A percentile compares a stretch with the other conserved stretches of the same genome.
phyloP scores from a whole-genome alignment of 2,797 vertebrate species.

The Sebastes goodei region DNA sequence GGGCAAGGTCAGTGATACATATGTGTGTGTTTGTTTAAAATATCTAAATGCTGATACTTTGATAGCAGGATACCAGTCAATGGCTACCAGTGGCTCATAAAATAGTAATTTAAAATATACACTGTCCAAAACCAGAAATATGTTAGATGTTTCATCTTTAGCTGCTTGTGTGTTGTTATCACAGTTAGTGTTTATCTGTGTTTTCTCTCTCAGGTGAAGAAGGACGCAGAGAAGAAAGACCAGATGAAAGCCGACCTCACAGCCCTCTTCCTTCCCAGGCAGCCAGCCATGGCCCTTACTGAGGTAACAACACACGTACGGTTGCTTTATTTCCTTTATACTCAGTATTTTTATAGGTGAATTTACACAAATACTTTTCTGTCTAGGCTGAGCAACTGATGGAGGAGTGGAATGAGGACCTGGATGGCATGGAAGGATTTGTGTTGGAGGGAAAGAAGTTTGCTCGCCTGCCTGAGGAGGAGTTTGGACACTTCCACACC shows the following conservation, averaged over 20 bases:
- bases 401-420: constrained; percentile 98
- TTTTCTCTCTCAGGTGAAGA: constrained; percentile 83
- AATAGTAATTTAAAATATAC: not conserved
- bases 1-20: constrained; percentile 81
- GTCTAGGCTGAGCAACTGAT: constrained; percentile 94
- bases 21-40: not conserved
- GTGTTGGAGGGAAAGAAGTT: constrained; percentile 98
- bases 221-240: constrained; percentile 91
- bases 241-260: constrained; percentile 98
- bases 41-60: not conserved
- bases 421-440: constrained; percentile 98
- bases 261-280: constrained; percentile 93
- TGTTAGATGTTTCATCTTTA: not conserved
- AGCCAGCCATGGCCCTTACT: constrained; percentile 91
- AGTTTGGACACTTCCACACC: constrained; percentile 96
- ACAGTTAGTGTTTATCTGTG: not conserved
- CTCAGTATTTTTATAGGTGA: not conserved
- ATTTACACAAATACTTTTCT: not conserved
- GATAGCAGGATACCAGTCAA: not conserved
- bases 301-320: constrained; percentile 62
- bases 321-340: not conserved
- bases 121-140: not conserved
- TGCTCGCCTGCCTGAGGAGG: constrained; percentile 94
- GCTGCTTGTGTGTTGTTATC: not conserved
- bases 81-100: not conserved